Base-by-base conservation (phyloP, 2,888 invertebrate genomes). In the Oligia latruncula region DNA sequence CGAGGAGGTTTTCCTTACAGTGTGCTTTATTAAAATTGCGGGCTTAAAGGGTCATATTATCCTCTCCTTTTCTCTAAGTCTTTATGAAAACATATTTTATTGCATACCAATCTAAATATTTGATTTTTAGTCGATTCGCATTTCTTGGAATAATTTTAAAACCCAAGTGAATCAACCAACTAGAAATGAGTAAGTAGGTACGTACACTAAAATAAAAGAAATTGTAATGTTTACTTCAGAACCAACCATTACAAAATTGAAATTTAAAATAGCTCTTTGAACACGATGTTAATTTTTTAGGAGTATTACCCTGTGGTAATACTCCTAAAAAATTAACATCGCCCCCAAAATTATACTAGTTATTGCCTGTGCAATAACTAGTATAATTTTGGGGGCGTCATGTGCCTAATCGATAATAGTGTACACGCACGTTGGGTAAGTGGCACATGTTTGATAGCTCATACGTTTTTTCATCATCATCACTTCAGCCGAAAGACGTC, bases 361-460 rank as follows among this genome's bases (percentile, higher is more conserved):
- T n/a, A n/a, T n/a, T n/a, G n/a, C n/a, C n/a, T n/a, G n/a, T n/a
- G 64, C 46, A 55, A 23, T n/a, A n/a, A 49, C 46, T 70, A 66
- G n/a, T 71, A 29, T 60, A 46, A 66, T 71, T 78, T 78, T 17
- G 6, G 60, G 65, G 84, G 66, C 72, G 71, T 72, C 15, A 66
- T 43, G 58, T 23, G 35, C 55, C 55, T 77, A 74, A 77, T 68
- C 49, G 71, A 66, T 77, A 66, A 71, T 86, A 82, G 77, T 82
- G 40, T 81, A 81, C 74, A 71, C 75, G 29, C 81, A 46, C 62
- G 68, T 68, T 77, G 40, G n/a, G 35, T 71, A 74, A 75, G 64
- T 81, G 65, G 49, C 15, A 43, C 17, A 73, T 85, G 82, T 85
- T 85, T 73, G 83, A 83, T 85, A 73, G 65, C 70, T 80, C 71